Conservation (phyloP, 2,888 invertebrate genomes). For the Drosophila glabriapex region DNA sequence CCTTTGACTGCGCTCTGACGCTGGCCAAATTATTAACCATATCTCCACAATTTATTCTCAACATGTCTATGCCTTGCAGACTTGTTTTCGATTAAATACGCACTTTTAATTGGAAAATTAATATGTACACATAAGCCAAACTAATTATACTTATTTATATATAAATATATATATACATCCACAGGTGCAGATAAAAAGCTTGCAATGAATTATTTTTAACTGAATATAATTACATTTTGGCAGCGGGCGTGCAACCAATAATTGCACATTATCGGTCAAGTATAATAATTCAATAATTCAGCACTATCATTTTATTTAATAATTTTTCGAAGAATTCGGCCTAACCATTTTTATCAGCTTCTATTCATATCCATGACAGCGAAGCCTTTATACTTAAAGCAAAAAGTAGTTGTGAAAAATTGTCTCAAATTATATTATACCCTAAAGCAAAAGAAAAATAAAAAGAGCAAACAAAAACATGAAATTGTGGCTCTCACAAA, state of each 20-base stretch:
- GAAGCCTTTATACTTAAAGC: neutral
- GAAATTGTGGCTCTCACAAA: slow-evolving; percentile 6
- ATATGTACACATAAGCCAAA: slow-evolving; percentile 5
- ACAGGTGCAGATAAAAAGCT: neutral
- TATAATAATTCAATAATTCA: neutral
- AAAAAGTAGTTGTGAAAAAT: neutral
- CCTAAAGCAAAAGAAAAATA: neutral
- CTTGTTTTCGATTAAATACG: slow-evolving; percentile 30
- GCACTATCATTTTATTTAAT: neutral
- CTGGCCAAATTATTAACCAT: slow-evolving; percentile 11
- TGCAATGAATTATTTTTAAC: neutral
- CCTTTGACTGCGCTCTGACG: neutral
- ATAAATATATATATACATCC: neutral
- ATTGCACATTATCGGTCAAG: neutral
- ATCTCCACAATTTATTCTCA: slow-evolving; percentile 6
- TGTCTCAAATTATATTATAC: neutral
- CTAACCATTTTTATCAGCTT: neutral
- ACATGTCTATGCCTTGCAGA: slow-evolving; percentile 8
- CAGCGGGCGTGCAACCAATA: neutral
- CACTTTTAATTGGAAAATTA: slow-evolving; percentile 44
- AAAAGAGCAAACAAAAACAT: neutral
- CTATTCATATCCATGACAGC: neutral
- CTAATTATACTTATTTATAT: neutral
- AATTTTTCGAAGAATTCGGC: neutral
- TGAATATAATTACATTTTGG: neutral